A percentile compares a stretch with the other conserved stretches of the same genome.
Conservation (phyloP, 1,140 invertebrate species). For the Drosophila littoralis region DNA sequence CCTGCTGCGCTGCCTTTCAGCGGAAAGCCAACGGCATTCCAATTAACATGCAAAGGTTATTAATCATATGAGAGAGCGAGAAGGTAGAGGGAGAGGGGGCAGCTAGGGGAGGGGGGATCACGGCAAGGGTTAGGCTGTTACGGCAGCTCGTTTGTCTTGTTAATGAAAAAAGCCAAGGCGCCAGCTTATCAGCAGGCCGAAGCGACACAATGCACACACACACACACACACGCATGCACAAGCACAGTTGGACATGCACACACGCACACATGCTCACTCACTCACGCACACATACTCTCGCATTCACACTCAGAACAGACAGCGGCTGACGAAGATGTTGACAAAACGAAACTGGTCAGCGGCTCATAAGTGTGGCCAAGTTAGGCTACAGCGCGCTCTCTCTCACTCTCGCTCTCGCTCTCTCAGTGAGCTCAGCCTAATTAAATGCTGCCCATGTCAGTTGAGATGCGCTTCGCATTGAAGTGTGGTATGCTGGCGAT, state of each 20-base stretch:
- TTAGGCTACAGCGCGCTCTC: slow-evolving; percentile 4
- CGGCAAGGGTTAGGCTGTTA: slow-evolving; percentile 30
- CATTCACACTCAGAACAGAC: no score
- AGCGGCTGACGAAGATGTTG: slow-evolving; percentile 61
- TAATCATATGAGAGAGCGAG: slow-evolving; percentile 68
- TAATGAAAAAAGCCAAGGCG: slow-evolving; percentile 84
- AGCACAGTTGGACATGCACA: slow-evolving; percentile 19
- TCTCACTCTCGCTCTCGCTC: slow-evolving; percentile 30
- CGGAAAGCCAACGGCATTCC: slow-evolving; percentile 37
- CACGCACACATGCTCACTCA: no score
- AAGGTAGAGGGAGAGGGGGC: background rate
- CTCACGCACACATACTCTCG: no score
- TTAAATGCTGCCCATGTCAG: slow-evolving; percentile 82
- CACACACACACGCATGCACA: slow-evolving; percentile 21
- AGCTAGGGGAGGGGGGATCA: slow-evolving; percentile 3
- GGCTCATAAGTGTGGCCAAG: slow-evolving; percentile 68
- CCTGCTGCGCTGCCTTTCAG: slow-evolving; percentile 58
- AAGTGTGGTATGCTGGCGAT: slow-evolving; percentile 77
- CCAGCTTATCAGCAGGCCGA: slow-evolving; percentile 80
- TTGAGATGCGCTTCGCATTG: slow-evolving; percentile 66
- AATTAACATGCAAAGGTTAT: slow-evolving; percentile 76
- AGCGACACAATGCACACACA: slow-evolving; percentile 71
- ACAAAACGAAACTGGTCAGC: slow-evolving; percentile 65
- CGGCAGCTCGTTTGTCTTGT: slow-evolving; percentile 74
- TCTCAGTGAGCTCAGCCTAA: slow-evolving; percentile 48